Percentiles rank a stretch among this genome's conserved stretches.
phyloP scores from a whole-genome alignment of 2,888 invertebrate genomes.

The Parochlus steinenii region DNA sequence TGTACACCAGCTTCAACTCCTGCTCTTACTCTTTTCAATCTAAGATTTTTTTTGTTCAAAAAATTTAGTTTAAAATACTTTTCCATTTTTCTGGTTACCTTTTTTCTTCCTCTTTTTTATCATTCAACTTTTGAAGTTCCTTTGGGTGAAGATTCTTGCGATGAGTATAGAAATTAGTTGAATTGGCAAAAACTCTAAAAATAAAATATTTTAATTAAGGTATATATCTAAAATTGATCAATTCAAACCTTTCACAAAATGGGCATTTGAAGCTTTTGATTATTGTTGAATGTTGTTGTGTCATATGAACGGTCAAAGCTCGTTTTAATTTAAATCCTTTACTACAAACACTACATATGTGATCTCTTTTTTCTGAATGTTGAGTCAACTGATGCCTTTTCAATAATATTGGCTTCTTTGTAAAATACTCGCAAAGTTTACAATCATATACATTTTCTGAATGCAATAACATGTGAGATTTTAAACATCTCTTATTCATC shows the following conservation, averaged over 20 bases:
- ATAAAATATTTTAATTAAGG: no score
- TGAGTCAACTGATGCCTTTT: slow-evolving; percentile 14
- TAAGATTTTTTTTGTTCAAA: no score
- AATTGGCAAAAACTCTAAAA: slow-evolving; percentile 13
- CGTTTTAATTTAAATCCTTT: slow-evolving; percentile 14
- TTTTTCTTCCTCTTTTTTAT: no score
- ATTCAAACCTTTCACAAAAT: no score
- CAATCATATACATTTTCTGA: slow-evolving; percentile 11
- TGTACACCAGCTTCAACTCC: no score
- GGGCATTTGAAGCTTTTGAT: slow-evolving; percentile 13
- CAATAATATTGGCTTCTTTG: slow-evolving; percentile 14
- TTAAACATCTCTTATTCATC: slow-evolving; percentile 15
- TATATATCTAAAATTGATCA: no score
- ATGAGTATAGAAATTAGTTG: slow-evolving; percentile 15
- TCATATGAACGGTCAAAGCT: slow-evolving; percentile 14
- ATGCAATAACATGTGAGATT: slow-evolving; percentile 14
- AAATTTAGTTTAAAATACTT: no score
- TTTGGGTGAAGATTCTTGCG: slow-evolving; percentile 14
- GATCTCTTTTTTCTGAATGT: slow-evolving; percentile 12
- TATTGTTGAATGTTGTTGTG: slow-evolving; percentile 10
- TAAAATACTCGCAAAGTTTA: slow-evolving; percentile 13
- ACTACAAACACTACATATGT: slow-evolving; percentile 12
- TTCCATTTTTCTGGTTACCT: no score
- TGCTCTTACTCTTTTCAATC: no score
- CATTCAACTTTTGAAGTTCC: slow-evolving; percentile 12